These are phyloP conservation scores for Scartelaos histophorus DNA, from an alignment of 2,113 vertebrate species.

Conservation along the genomic window DNA sequence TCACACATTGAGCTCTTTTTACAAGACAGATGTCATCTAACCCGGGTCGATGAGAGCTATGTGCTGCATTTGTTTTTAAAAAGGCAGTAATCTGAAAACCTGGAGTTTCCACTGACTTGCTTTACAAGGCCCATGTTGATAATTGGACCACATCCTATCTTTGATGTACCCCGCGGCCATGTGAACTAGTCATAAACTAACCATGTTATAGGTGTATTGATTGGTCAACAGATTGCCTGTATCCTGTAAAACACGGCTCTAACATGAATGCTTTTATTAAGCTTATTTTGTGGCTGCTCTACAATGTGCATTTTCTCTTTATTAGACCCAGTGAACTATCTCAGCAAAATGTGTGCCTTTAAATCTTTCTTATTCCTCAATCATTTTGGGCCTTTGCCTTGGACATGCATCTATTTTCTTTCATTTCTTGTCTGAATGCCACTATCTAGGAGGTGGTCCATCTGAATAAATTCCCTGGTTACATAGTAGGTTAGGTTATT, in stretches of 20 bases:
- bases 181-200: slow-evolving; percentile 49
- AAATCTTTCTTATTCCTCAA: slow-evolving; percentile 32
- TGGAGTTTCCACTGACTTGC: slow-evolving; percentile 42
- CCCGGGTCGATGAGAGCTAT: slow-evolving; percentile 38
- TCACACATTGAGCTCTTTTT: slow-evolving; percentile 60
- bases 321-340: neutral
- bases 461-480: slow-evolving; percentile 4
- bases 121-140: slow-evolving; percentile 63
- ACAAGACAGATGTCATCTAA: slow-evolving; percentile 59
- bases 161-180: slow-evolving; percentile 39
- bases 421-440: slow-evolving; percentile 16
- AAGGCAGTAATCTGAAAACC: slow-evolving; percentile 54
- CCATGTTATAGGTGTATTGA: slow-evolving; percentile 65
- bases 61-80: slow-evolving; percentile 31
- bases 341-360: slow-evolving; percentile 31
- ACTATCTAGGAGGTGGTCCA: neutral
- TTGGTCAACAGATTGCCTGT: slow-evolving; percentile 64
- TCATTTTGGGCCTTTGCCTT: slow-evolving; percentile 15
- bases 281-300: slow-evolving; percentile 8
- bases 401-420: slow-evolving; percentile 26
- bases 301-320: slow-evolving; percentile 9
- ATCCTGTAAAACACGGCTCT: slow-evolving; percentile 58
- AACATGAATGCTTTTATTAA: slow-evolving; percentile 59
- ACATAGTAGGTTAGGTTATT: neutral
- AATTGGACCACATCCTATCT: slow-evolving; percentile 44